Evolutionary conservation across 2,113 vertebrate genomes (phyloP).

Genomic region (Calyptomena viridis): DNA sequence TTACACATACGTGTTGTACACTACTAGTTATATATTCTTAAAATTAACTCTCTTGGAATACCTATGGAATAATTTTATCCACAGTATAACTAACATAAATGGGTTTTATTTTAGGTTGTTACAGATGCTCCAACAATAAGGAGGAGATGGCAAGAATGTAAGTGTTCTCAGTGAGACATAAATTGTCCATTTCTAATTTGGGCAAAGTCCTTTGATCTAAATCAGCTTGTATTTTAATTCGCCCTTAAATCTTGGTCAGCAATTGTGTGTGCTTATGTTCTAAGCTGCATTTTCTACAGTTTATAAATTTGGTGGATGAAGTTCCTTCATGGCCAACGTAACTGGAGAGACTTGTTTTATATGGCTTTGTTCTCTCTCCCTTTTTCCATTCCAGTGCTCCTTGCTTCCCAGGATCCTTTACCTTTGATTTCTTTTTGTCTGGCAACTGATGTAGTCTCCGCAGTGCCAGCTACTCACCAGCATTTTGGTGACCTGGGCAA

Average conservation of each 20-base stretch:
- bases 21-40: not conserved
- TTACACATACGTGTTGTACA: not conserved
- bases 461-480: not conserved
- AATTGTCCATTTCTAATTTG: not conserved
- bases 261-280: not conserved
- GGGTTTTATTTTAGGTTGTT: slow-evolving; percentile 29
- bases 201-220: not conserved
- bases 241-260: too few species aligned
- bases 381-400: not conserved
- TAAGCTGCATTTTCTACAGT: not conserved
- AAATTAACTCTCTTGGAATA: not conserved
- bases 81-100: not conserved
- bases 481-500: not conserved
- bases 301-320: not conserved
- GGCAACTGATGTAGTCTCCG: not conserved
- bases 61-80: not conserved
- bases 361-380: not conserved
- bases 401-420: not conserved
- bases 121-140: not conserved
- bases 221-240: too few species aligned
- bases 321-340: not conserved
- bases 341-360: not conserved
- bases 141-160: slow-evolving; percentile 41
- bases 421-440: not conserved
- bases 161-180: not conserved